Percentiles rank a stretch among this genome's conserved stretches.
Conservation (phyloP, 2,888 invertebrate genomes). For the Watsonalla binaria region DNA sequence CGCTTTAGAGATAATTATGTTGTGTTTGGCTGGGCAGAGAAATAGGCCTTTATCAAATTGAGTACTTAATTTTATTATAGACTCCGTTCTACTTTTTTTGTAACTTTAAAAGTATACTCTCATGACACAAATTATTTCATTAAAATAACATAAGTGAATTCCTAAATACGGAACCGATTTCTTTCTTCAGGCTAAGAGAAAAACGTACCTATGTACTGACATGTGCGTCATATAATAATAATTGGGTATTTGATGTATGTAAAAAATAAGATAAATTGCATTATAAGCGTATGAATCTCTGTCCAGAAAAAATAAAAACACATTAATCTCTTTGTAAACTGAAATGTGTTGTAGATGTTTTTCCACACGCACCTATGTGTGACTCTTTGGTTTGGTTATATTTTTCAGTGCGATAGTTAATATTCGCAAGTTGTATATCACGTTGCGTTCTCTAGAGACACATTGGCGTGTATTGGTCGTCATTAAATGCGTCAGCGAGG, state of each 20-base stretch:
- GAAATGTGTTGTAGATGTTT: too few relatives aligned
- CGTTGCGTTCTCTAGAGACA: conserved; percentile 1
- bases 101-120: neutral
- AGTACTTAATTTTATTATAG: neutral
- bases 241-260: neutral
- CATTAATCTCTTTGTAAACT: too few relatives aligned
- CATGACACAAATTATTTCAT: neutral
- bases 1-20: neutral
- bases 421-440: neutral
- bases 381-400: neutral
- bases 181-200: neutral
- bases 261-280: neutral
- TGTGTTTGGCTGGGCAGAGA: neutral
- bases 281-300: too few relatives aligned
- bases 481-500: conserved; percentile 36
- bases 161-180: neutral
- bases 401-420: neutral
- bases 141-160: neutral
- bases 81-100: neutral
- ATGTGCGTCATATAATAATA: neutral
- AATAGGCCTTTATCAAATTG: neutral
- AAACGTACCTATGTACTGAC: neutral
- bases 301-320: neutral
- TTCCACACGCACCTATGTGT: neutral
- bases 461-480: conserved; percentile 27